Evolutionary conservation across 1,140 invertebrate species (phyloP), one percentile per base, ranked within the genome.

Genomic region (Conopomorpha cramerella): DNA sequence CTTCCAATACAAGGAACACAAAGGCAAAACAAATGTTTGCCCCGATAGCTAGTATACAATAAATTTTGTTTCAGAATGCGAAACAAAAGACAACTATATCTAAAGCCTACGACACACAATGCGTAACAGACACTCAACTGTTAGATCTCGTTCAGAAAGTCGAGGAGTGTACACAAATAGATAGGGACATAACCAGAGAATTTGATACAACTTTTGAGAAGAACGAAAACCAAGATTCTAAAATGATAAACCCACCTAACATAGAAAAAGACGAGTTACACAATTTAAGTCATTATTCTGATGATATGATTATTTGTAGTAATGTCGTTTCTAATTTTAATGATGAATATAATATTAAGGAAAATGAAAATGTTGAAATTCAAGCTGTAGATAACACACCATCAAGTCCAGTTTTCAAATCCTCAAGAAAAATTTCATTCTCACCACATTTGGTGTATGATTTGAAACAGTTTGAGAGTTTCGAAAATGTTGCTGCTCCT

Each of bases 31-130:
- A n/a, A n/a, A n/a, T n/a, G n/a, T n/a, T n/a, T n/a, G n/a, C n/a
- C n/a, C n/a, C n/a, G n/a, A n/a, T n/a, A n/a, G n/a, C n/a, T n/a
- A n/a, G n/a, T n/a, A n/a, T n/a, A n/a, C n/a, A n/a, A n/a, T n/a
- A n/a, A n/a, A n/a, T n/a, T n/a, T n/a, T n/a, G n/a, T n/a, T n/a
- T n/a, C n/a, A n/a, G n/a, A n/a, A n/a, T n/a, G n/a, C n/a, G n/a
- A n/a, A n/a, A n/a, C n/a, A n/a, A n/a, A n/a, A n/a, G n/a, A n/a
- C n/a, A n/a, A n/a, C n/a, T n/a, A n/a, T n/a, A n/a, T n/a, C n/a
- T n/a, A n/a, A n/a, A n/a, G n/a, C n/a, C n/a, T 23, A 6, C 19
- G 70, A 74, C 36, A 70, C 66, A 25, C 65, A 74, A 39, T 65
- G 42, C 41, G 50, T 51, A 0, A 43, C 53, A 7, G 63, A 72